Percentiles rank a stretch among this genome's conserved stretches.
These are phyloP conservation scores for Polyodon spathula DNA, from an alignment of 2,113 vertebrate species.

Conservation along the genomic window DNA sequence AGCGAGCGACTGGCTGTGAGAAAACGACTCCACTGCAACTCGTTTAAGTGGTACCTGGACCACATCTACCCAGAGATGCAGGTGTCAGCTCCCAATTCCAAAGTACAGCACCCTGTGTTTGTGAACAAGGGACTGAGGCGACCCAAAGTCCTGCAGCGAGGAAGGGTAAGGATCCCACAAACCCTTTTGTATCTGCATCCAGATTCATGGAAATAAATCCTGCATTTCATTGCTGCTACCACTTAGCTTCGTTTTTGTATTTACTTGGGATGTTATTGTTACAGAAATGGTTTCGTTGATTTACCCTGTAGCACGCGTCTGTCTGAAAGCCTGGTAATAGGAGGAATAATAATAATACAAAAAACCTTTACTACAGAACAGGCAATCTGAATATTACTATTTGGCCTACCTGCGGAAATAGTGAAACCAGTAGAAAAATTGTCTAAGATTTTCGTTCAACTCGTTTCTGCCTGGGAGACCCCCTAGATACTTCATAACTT, in stretches of 20 bases:
- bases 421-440: too few relatives aligned
- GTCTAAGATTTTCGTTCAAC: too few relatives aligned
- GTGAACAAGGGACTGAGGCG: slow-evolving; percentile 73
- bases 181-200: background rate
- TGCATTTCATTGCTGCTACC: background rate
- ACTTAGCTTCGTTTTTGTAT: background rate
- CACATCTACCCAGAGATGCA: slow-evolving; percentile 94
- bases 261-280: too few relatives aligned
- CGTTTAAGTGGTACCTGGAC: slow-evolving; percentile 92
- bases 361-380: too few relatives aligned
- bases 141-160: slow-evolving; percentile 76
- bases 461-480: too few relatives aligned
- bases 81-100: slow-evolving; percentile 64
- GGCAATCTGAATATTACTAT: too few relatives aligned
- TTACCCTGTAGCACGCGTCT: too few relatives aligned
- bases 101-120: slow-evolving; percentile 69
- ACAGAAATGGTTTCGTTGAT: too few relatives aligned
- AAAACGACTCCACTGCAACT: slow-evolving; percentile 68
- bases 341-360: too few relatives aligned
- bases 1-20: slow-evolving; percentile 73
- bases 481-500: too few relatives aligned
- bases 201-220: background rate
- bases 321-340: too few relatives aligned
- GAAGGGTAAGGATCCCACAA: slow-evolving; percentile 64
- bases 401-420: too few relatives aligned